phyloP scores from a whole-genome alignment of 2,797 vertebrate species.

The Sebastes aleutianus region DNA sequence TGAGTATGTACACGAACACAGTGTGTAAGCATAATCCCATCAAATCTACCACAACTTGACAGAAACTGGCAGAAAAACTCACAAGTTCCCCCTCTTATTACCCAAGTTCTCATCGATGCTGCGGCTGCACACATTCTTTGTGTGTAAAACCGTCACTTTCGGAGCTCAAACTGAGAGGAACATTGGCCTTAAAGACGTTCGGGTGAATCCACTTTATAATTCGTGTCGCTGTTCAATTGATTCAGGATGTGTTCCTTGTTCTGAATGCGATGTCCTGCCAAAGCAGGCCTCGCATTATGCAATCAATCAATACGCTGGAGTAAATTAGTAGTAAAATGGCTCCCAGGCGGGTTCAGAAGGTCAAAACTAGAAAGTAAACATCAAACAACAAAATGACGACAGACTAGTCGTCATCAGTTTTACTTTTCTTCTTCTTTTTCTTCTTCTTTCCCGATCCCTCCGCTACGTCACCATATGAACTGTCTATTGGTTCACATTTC shows the following conservation, averaged over 20 bases:
- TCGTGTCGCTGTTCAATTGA: background rate
- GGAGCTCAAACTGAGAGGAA: background rate
- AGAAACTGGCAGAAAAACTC: background rate
- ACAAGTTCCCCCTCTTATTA: background rate
- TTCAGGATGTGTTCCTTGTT: slow-evolving; percentile 8
- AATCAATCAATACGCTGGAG: background rate
- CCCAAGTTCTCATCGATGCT: background rate
- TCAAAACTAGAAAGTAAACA: slow-evolving; percentile 5
- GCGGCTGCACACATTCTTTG: background rate
- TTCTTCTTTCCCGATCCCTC: slow-evolving; percentile 58
- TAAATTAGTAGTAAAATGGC: background rate
- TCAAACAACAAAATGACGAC: background rate
- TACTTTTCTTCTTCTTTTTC: slow-evolving; percentile 67
- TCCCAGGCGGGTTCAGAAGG: background rate
- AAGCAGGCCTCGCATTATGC: background rate
- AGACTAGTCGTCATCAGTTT: slow-evolving; percentile 42
- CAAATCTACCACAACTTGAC: background rate
- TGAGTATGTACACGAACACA: slow-evolving; percentile 21
- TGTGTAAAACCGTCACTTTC: slow-evolving; percentile 8
- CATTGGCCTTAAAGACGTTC: background rate
- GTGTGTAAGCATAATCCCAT: background rate
- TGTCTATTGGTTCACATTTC: slow-evolving; percentile 55
- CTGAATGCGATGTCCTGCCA: slow-evolving; percentile 6
- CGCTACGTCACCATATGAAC: background rate
- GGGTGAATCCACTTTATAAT: slow-evolving; percentile 4